Conservation (phyloP, 2,797 vertebrate genomes). For the Poeciliopsis turneri region DNA sequence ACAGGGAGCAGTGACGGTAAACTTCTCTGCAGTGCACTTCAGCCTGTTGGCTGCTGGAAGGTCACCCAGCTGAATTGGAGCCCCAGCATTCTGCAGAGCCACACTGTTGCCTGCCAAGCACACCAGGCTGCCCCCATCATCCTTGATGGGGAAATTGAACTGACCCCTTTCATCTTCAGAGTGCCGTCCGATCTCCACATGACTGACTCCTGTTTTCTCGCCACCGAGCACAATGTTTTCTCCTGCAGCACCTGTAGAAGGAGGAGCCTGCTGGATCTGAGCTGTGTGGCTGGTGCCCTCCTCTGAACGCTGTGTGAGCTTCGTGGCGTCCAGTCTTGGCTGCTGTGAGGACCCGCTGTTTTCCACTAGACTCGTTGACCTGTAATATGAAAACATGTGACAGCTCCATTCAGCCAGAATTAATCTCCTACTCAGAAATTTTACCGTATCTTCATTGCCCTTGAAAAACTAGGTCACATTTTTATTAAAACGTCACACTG, state of each 20-base stretch:
- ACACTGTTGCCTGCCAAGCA: neutral
- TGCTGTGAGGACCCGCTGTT: neutral
- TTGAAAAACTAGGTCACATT: neutral
- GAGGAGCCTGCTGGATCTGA: neutral
- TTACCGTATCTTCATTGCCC: neutral
- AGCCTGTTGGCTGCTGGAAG: neutral
- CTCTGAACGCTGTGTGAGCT: neutral
- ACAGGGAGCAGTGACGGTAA: neutral
- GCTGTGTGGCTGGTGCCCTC: neutral
- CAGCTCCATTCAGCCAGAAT: neutral
- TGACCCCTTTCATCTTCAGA: conserved; percentile 2
- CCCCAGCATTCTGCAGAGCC: rapidly evolving
- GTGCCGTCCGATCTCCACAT: conserved; percentile 2
- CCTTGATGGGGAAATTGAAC: conserved; percentile 35
- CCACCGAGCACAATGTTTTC: neutral
- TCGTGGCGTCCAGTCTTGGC: neutral
- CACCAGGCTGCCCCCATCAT: conserved; percentile 32
- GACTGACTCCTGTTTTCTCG: conserved; percentile 2
- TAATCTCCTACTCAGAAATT: neutral
- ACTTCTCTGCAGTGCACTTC: neutral
- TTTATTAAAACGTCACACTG: neutral
- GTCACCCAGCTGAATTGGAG: neutral
- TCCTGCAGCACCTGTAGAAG: neutral
- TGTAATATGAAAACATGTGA: neutral
- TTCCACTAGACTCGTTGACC: neutral